Evolutionary conservation across 2,113 vertebrate species (phyloP).

Genomic region (Urocitellus parryii): DNA sequence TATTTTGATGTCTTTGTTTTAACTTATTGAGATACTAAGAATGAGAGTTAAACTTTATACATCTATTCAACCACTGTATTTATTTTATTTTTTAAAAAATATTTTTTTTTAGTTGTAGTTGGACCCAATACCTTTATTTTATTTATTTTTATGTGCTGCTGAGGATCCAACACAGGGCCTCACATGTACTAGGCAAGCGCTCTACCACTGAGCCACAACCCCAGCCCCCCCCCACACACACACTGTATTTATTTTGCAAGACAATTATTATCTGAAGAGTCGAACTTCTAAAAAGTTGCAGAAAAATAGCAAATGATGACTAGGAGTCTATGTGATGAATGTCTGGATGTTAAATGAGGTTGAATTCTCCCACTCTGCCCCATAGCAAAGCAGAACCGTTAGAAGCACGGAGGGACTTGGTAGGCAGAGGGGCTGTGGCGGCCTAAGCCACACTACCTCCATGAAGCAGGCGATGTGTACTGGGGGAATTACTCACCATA

Average conservation of each 20-base stretch:
- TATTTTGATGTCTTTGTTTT: neutral
- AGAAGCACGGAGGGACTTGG: neutral
- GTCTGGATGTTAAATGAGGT: neutral
- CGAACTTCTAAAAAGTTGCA: neutral
- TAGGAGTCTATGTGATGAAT: neutral
- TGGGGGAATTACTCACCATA: too few species aligned
- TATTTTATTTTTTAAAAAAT: neutral
- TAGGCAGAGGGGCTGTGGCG: accelerated
- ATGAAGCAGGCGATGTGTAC: neutral
- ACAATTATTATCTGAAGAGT: neutral
- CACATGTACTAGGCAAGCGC: too few species aligned
- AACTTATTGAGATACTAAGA: neutral
- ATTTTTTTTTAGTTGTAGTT: too few species aligned
- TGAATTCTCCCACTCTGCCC: neutral
- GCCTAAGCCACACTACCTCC: too few species aligned
- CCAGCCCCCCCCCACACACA: too few species aligned
- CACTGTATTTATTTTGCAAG: neutral
- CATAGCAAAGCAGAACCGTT: neutral
- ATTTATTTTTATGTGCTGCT: too few species aligned
- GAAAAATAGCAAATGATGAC: neutral
- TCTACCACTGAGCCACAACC: too few species aligned
- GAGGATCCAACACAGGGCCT: too few species aligned
- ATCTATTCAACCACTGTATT: neutral
- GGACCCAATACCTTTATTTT: too few species aligned
- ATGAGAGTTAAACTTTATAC: neutral